These are phyloP conservation scores for Cataglyphis cursor DNA, from an alignment of 2,888 invertebrate genomes.

Conservation along the genomic window DNA sequence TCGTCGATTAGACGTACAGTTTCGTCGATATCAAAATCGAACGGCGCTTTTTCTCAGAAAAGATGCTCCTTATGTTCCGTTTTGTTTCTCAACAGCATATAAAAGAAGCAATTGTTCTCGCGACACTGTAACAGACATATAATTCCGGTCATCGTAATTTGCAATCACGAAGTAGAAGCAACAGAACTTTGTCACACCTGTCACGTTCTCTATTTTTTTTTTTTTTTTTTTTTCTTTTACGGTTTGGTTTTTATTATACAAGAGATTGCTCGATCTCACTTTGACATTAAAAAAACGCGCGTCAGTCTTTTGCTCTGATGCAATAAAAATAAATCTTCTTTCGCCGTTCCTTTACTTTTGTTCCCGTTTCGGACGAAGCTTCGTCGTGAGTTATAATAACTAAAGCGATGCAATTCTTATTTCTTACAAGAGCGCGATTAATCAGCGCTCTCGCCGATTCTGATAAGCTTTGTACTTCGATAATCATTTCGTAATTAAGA, in stretches of 20 bases:
- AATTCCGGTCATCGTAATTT: constrained; percentile 59
- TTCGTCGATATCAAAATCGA: constrained; percentile 47
- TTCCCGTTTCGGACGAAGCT: constrained; percentile 69
- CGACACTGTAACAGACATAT: constrained; percentile 20
- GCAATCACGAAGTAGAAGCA: constrained; percentile 64
- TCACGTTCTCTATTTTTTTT: not conserved
- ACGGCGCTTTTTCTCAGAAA: constrained; percentile 27
- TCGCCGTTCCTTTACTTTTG: constrained; percentile 66
- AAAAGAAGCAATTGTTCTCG: constrained; percentile 43
- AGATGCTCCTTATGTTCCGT: constrained; percentile 15
- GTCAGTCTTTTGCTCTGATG: constrained; percentile 62
- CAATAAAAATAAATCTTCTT: constrained; percentile 69
- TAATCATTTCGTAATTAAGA: constrained; percentile 64
- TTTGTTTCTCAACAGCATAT: constrained; percentile 12
- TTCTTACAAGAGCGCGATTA: constrained; percentile 26
- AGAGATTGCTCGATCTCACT: constrained; percentile 31
- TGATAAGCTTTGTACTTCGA: constrained; percentile 65
- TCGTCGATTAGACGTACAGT: constrained; percentile 22
- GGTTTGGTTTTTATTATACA: constrained; percentile 32
- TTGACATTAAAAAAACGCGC: constrained; percentile 44
- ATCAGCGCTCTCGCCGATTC: constrained; percentile 32
- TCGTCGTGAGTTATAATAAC: constrained; percentile 50
- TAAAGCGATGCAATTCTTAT: constrained; percentile 34
- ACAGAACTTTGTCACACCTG: constrained; percentile 35
- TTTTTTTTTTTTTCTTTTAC: constrained; percentile 33